Conservation (phyloP, 2,888 invertebrate species). For the Himalopsyche tibetana region DNA sequence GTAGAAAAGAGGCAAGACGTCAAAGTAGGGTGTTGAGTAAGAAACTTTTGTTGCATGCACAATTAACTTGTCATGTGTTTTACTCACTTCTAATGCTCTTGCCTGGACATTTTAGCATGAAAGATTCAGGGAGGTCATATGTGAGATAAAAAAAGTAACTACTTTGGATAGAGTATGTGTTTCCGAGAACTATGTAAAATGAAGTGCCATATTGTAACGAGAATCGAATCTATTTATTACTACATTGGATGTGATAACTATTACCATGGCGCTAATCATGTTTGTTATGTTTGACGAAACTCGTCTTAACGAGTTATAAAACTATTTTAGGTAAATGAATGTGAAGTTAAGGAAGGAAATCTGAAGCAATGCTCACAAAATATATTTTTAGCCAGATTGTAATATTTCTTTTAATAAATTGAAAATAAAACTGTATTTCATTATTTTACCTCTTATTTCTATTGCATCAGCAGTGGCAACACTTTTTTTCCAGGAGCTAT, state of each 20-base stretch:
- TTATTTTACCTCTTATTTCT: not conserved
- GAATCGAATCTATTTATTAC: not conserved
- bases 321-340: slow-evolving; percentile 23
- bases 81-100: too few species aligned
- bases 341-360: not conserved
- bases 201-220: not conserved
- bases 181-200: too few species aligned
- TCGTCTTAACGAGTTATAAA: slow-evolving; percentile 5
- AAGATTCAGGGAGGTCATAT: too few species aligned
- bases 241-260: not conserved
- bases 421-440: slow-evolving; percentile 1
- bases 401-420: slow-evolving; percentile 53
- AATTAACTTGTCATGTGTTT: too few species aligned
- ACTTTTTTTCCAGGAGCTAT: too few species aligned
- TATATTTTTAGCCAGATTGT: slow-evolving; percentile 52
- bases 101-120: too few species aligned
- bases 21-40: too few species aligned
- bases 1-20: too few species aligned
- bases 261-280: not conserved
- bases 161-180: too few species aligned
- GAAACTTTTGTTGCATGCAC: too few species aligned
- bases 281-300: slow-evolving; percentile 10
- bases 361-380: slow-evolving; percentile 55
- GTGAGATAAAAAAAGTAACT: too few species aligned
- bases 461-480: too few species aligned